Conservation (phyloP, 2,888 invertebrate species). For the Cylindroiulus punctatus region DNA sequence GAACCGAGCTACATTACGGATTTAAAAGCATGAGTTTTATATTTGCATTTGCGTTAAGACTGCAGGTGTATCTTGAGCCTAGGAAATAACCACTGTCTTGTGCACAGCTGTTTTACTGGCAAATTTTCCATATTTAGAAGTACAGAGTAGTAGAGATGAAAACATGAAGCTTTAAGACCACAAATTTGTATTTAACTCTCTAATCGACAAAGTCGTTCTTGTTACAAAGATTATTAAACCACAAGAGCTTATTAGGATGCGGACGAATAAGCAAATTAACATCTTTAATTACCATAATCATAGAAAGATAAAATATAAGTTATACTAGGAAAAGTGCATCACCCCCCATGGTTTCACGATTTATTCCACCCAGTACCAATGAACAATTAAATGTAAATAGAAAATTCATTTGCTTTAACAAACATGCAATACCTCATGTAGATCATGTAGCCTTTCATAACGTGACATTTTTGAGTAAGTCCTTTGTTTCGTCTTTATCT, state of each 20-base stretch:
- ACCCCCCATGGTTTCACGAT: neutral
- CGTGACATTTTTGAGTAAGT: neutral
- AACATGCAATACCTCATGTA: neutral
- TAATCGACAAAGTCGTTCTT: neutral
- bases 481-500: neutral
- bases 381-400: neutral
- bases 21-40: neutral
- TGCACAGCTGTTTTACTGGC: neutral
- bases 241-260: neutral
- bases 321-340: neutral
- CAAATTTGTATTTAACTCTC: conserved; percentile 22
- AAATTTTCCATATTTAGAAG: neutral
- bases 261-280: neutral
- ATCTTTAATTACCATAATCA: neutral
- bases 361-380: neutral
- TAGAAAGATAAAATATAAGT: neutral
- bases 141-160: neutral
- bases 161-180: neutral
- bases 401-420: neutral
- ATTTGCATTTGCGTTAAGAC: neutral
- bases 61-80: neutral
- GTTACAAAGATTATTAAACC: conserved; percentile 4
- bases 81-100: neutral
- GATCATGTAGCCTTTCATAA: neutral
- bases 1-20: neutral